phyloP scores from a whole-genome alignment of 2,797 vertebrate species.

The Antrozous pallidus region DNA sequence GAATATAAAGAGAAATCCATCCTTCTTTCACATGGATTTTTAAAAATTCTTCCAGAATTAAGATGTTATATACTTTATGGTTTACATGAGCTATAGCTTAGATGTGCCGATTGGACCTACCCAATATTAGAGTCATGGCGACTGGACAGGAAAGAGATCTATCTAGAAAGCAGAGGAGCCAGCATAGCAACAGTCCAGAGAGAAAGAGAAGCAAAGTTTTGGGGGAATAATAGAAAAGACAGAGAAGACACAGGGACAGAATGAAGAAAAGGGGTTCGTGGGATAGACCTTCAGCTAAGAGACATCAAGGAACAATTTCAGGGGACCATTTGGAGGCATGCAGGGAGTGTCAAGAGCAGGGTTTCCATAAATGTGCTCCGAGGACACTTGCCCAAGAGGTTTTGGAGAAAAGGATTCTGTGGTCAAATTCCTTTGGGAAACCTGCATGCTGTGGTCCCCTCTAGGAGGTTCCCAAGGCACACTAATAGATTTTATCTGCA shows the following conservation, averaged over 20 bases:
- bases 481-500: neutral
- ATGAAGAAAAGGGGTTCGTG: neutral
- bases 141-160: neutral
- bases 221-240: neutral
- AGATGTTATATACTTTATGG: neutral
- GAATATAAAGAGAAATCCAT: neutral
- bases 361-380: neutral
- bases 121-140: neutral
- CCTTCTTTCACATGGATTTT: neutral
- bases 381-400: neutral
- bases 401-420: neutral
- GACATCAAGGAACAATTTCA: neutral
- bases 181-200: neutral
- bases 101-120: neutral
- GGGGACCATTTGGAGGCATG: neutral
- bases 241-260: neutral
- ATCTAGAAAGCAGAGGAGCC: neutral
- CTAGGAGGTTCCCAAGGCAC: neutral
- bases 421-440: neutral
- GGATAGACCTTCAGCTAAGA: neutral
- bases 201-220: neutral
- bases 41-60: neutral
- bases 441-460: neutral
- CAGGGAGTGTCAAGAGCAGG: neutral
- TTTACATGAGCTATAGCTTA: neutral